Evolutionary conservation across 1,140 invertebrate genomes (phyloP), one percentile per base, ranked within the genome.

Genomic region (Rhyacophila brunnea): DNA sequence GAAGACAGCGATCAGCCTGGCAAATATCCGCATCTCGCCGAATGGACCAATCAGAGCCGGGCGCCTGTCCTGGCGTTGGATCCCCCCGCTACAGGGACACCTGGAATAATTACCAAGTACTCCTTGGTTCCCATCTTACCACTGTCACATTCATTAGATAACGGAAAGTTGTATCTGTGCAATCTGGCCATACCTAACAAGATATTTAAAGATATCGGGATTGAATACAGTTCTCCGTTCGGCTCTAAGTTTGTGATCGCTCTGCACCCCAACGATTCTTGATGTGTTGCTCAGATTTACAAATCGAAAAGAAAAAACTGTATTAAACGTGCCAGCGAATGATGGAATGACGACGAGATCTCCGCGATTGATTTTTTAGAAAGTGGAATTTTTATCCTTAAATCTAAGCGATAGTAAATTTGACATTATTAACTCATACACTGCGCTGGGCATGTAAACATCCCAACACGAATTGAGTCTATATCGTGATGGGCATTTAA

Each of bases 231-330:
- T 66, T 91, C 92, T 54, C 93, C 93, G 5, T 96, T 95, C 76
- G 91, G 91, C 59, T 87, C 91, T 38, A 90, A 92, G 75, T 90
- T 92, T 76, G 85, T 92, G 66, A 91, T 95, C 77, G 86, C 92
- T 58, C 82, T 95, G 62, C 87, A 94, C 81, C 80, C 82, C 60
- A 83, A 83, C 53, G 77, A 74, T 61, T 79, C 50, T 40, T 53
- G 50, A 59, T 53, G 23, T 9, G 23, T 5, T 28, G 9, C 9
- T 5, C 2, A 19, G 5, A 7, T 46, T 15, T 18, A 6, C 18
- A 15, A 11, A 46, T 19, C 20, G 20, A n/a, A 28, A 28, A 28
- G 9, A 28, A 28, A 28, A 28, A 28, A 28, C 23, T 28, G 4
- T 28, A 28, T 5, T 28, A 28, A 28, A 9, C 23, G 9, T 28